These are phyloP conservation scores for Semicossyphus pulcher DNA, from an alignment of 2,113 vertebrate genomes.

Conservation along the genomic window DNA sequence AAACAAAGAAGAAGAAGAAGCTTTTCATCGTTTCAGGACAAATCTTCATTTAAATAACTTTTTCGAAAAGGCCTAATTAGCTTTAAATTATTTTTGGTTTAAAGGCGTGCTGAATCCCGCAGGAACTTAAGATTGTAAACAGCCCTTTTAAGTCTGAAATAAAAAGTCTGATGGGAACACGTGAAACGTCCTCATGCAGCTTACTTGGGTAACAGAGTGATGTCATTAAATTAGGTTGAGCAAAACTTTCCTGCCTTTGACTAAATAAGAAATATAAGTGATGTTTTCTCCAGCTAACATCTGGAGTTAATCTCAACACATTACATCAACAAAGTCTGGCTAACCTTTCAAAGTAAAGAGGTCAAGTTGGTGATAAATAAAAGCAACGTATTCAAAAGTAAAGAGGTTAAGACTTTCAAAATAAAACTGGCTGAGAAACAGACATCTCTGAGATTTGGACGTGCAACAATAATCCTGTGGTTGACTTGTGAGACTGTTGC, in stretches of 20 bases:
- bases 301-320: too few relatives aligned
- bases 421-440: too few relatives aligned
- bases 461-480: too few relatives aligned
- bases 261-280: too few relatives aligned
- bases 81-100: background rate
- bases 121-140: conserved; percentile 23
- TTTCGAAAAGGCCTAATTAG: background rate
- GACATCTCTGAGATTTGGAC: too few relatives aligned
- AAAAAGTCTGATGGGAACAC: conserved; percentile 3
- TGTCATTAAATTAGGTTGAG: background rate
- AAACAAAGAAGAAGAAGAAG: background rate
- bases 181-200: background rate
- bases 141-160: conserved; percentile 6
- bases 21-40: background rate
- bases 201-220: background rate
- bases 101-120: background rate
- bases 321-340: too few relatives aligned
- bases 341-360: too few relatives aligned
- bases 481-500: too few relatives aligned
- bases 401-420: too few relatives aligned
- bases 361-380: too few relatives aligned
- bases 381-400: too few relatives aligned
- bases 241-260: background rate
- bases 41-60: conserved; percentile 16
- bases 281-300: background rate